Conservation (phyloP, 2,797 vertebrate species). For the Steatocranus sp. region DNA sequence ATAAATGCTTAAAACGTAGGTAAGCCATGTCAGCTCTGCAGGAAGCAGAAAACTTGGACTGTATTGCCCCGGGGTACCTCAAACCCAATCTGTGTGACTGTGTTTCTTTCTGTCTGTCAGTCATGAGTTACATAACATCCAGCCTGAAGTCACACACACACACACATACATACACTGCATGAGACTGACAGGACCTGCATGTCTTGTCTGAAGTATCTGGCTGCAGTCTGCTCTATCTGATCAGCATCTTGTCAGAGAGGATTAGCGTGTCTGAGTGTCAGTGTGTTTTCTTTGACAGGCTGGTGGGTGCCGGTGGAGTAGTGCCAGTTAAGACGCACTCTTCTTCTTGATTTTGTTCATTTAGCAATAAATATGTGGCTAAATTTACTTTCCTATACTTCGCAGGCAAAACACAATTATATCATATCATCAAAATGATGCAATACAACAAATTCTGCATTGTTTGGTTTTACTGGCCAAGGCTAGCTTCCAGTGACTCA, state of each 20-base stretch:
- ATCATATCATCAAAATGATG: neutral
- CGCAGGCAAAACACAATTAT: neutral
- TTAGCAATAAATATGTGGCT: neutral
- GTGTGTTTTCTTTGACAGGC: neutral
- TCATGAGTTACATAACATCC: slow-evolving; percentile 28
- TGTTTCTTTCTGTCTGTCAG: slow-evolving; percentile 13
- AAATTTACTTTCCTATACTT: neutral
- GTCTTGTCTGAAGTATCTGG: slow-evolving; percentile 8
- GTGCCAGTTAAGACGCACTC: neutral
- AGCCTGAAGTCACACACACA: neutral
- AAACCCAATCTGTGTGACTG: neutral
- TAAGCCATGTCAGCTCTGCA: neutral
- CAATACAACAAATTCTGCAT: neutral
- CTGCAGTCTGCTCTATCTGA: neutral
- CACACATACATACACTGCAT: neutral
- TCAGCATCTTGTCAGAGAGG: slow-evolving; percentile 30
- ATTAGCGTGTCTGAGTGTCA: slow-evolving; percentile 1
- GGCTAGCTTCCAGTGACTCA: neutral
- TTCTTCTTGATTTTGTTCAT: neutral
- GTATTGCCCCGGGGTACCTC: neutral
- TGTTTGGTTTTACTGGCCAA: neutral
- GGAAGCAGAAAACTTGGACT: neutral
- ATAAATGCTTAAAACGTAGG: neutral
- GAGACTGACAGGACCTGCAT: slow-evolving; percentile 22
- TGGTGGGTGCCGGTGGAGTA: neutral